These are phyloP conservation scores for Chrysaora quinquecirrha DNA, from an alignment of 30 jellyfish, hydroid and myxozoan species.

Conservation along the genomic window DNA sequence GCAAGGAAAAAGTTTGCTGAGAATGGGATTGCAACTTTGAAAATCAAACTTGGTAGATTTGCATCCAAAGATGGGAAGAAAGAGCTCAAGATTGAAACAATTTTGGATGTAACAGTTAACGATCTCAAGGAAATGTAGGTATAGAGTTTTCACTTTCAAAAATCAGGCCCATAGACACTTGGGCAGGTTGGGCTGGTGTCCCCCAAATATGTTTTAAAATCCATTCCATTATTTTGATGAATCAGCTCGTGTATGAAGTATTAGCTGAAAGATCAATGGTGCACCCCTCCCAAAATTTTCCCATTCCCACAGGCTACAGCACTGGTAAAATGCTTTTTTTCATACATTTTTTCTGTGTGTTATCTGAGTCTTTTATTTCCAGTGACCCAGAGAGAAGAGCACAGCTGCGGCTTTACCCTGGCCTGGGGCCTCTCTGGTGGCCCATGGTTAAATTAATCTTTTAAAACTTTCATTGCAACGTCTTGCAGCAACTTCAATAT, in stretches of 20 bases:
- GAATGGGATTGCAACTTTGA: conserved; percentile 31
- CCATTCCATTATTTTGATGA: not conserved
- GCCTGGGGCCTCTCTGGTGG: no score
- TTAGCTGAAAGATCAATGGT: not conserved
- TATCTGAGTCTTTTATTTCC: no score
- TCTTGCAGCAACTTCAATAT: no score
- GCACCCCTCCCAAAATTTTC: not conserved
- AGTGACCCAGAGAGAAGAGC: no score
- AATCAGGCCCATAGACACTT: not conserved
- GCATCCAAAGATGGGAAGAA: not conserved
- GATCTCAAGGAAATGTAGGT: conserved; percentile 13
- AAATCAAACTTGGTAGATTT: conserved; percentile 1
- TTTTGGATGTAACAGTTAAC: not conserved
- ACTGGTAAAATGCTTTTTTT: no score
- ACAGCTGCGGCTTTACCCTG: no score
- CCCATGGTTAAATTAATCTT: no score
- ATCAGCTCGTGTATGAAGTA: not conserved
- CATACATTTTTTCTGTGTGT: no score
- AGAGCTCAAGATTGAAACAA: not conserved
- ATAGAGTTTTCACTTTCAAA: not conserved
- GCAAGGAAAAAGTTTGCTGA: conserved; percentile 13
- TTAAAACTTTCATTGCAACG: no score
- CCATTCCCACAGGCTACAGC: no score
- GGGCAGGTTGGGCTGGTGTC: no score
- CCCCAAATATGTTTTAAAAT: not conserved